Evolutionary conservation across 1,140 invertebrate genomes (phyloP).

Genomic region (Ceratina calcarata): DNA sequence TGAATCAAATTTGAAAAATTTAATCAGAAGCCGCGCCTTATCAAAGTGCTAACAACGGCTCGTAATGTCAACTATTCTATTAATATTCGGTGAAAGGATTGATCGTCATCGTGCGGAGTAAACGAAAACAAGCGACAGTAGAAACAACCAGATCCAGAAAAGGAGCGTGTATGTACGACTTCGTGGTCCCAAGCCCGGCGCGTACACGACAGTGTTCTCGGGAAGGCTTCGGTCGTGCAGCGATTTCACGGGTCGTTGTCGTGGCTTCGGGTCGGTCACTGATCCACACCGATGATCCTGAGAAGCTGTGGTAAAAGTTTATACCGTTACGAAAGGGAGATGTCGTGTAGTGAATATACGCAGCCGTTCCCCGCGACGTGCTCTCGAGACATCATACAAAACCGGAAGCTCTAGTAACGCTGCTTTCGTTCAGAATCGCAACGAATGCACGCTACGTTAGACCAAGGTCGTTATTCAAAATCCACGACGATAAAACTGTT

Average conservation of each 20-base stretch:
- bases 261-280: constrained; percentile 55
- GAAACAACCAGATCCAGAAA: neutral
- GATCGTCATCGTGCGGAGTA: too few relatives aligned
- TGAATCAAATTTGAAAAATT: too few relatives aligned
- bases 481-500: neutral
- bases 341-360: constrained; percentile 46
- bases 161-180: neutral
- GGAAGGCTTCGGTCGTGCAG: constrained; percentile 1
- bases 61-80: too few relatives aligned
- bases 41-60: too few relatives aligned
- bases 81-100: too few relatives aligned
- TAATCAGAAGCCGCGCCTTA: too few relatives aligned
- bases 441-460: constrained; percentile 6
- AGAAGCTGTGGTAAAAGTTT: constrained; percentile 52
- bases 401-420: constrained; percentile 50
- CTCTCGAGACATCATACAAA: constrained; percentile 17
- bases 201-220: constrained; percentile 2
- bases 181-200: constrained; percentile 14
- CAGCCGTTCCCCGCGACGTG: constrained; percentile 35
- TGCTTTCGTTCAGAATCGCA: constrained; percentile 17
- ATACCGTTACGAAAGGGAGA: constrained; percentile 58
- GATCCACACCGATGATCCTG: constrained; percentile 54
- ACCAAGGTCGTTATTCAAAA: constrained; percentile 1
- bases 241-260: constrained; percentile 51
- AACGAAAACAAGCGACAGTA: too few relatives aligned